Conservation (phyloP, 1,140 invertebrate species). For the Heliconius nattereri region DNA sequence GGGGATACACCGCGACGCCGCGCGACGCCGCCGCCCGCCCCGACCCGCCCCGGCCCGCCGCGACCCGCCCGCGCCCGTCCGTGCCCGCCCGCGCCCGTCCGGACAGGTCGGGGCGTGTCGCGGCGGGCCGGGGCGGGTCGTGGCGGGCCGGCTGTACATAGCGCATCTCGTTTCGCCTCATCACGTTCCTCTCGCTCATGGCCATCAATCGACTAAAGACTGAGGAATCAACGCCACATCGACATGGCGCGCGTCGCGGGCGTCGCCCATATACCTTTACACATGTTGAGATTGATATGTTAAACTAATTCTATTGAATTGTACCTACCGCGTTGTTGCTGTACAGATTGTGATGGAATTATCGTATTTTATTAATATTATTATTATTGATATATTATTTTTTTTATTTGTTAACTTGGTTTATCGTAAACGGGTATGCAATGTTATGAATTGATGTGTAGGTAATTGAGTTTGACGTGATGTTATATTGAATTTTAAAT, state of each 20-base stretch:
- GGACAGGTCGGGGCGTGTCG: conserved; percentile 25
- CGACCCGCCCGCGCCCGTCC: conserved; percentile 4
- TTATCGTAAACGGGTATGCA: conserved; percentile 77
- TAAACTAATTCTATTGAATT: conserved; percentile 78
- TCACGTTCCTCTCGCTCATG: conserved; percentile 75
- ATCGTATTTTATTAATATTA: conserved; percentile 67
- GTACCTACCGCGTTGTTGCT: conserved; percentile 57
- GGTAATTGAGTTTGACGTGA: conserved; percentile 63
- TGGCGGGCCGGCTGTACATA: conserved; percentile 63
- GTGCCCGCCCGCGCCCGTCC: conserved; percentile 37
- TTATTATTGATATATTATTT: conserved; percentile 52
- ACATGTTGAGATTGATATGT: conserved; percentile 81
- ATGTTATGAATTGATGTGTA: conserved; percentile 62
- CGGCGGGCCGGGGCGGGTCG: conserved; percentile 12
- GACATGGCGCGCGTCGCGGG: conserved; percentile 62
- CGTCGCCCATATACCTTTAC: conserved; percentile 77
- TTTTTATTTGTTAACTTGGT: conserved; percentile 75
- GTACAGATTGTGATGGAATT: conserved; percentile 65
- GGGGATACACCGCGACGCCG: conserved; percentile 35
- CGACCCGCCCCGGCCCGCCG: conserved; percentile 23
- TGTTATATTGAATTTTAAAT: conserved; percentile 77
- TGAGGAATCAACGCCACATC: conserved; percentile 79
- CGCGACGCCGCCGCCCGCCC: conserved; percentile 19
- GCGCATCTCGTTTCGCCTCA: conserved; percentile 64
- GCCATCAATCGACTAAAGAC: conserved; percentile 81